A percentile compares a stretch with the other conserved stretches of the same genome.
Conservation (phyloP, 1,140 invertebrate genomes). For the Aphelenchoides avenae region DNA sequence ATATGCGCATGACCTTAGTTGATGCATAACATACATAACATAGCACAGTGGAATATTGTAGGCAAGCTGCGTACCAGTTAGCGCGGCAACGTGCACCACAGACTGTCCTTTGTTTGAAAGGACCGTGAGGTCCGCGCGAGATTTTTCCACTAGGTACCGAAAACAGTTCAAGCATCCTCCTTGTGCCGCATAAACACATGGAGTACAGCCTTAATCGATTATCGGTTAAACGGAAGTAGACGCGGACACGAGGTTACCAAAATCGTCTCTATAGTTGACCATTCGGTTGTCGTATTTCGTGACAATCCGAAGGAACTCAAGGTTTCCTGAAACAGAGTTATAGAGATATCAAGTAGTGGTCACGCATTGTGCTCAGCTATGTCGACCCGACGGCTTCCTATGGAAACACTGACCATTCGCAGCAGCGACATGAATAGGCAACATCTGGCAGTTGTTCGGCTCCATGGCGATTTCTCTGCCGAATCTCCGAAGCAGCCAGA, state of each 20-base stretch:
- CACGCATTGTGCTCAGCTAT: too few relatives aligned
- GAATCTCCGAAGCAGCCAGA: slow-evolving; percentile 2
- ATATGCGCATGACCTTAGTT: not conserved
- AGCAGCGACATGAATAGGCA: not conserved
- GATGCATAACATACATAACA: too few relatives aligned
- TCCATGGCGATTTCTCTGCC: not conserved
- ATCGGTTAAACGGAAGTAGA: not conserved
- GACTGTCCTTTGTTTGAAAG: slow-evolving; percentile 1
- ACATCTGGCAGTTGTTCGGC: not conserved
- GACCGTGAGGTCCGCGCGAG: not conserved
- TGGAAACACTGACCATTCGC: too few relatives aligned
- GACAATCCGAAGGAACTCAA: slow-evolving; percentile 5
- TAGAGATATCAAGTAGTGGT: too few relatives aligned
- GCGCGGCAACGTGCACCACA: not conserved
- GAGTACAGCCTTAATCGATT: not conserved
- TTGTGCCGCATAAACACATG: slow-evolving; percentile 3
- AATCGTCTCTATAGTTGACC: not conserved
- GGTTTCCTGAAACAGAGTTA: too few relatives aligned
- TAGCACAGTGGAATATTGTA: too few relatives aligned
- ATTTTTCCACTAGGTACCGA: slow-evolving; percentile 4
- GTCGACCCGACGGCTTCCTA: too few relatives aligned
- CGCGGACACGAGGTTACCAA: not conserved
- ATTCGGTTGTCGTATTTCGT: not conserved
- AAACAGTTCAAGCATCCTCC: not conserved
- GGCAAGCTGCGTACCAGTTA: too few relatives aligned